Evolutionary conservation across 2,113 vertebrate genomes (phyloP).

Genomic region (Hippopotamus amphibius): DNA sequence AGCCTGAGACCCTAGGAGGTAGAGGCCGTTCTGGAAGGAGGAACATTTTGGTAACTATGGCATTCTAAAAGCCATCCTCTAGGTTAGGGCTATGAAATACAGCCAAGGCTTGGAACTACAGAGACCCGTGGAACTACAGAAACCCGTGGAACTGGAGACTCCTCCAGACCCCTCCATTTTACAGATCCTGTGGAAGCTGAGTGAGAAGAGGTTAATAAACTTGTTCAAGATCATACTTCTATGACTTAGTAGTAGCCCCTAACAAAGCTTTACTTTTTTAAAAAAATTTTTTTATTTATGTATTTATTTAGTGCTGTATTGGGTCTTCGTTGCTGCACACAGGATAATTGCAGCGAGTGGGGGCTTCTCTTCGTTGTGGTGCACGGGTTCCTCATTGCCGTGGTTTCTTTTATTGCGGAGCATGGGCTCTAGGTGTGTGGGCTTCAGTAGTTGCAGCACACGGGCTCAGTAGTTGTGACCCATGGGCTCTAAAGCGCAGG

Average conservation of each 20-base stretch:
- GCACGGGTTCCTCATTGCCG: no score
- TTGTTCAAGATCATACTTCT: background rate
- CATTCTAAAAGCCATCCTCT: background rate
- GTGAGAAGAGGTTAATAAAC: background rate
- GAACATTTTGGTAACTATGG: background rate
- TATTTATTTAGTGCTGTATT: no score
- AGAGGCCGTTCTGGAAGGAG: background rate
- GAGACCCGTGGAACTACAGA: background rate
- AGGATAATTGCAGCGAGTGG: no score
- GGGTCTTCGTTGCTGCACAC: no score
- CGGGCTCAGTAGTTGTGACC: no score
- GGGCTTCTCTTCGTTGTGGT: no score
- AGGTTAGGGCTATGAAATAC: background rate
- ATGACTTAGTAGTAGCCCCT: background rate
- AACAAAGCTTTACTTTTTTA: background rate
- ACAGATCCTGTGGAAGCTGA: background rate
- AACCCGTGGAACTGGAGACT: background rate
- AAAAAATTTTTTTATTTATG: background rate
- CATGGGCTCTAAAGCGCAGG: no score
- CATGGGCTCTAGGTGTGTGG: no score
- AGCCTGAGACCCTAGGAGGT: constrained; percentile 59
- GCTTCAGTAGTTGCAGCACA: no score
- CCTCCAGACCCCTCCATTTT: background rate
- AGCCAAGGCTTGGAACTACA: background rate
- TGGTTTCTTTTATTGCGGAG: no score